Percentiles rank a stretch among this genome's conserved stretches.
phyloP scores from a whole-genome alignment of 2,797 vertebrate species.

The Neosalanx taihuensis region DNA sequence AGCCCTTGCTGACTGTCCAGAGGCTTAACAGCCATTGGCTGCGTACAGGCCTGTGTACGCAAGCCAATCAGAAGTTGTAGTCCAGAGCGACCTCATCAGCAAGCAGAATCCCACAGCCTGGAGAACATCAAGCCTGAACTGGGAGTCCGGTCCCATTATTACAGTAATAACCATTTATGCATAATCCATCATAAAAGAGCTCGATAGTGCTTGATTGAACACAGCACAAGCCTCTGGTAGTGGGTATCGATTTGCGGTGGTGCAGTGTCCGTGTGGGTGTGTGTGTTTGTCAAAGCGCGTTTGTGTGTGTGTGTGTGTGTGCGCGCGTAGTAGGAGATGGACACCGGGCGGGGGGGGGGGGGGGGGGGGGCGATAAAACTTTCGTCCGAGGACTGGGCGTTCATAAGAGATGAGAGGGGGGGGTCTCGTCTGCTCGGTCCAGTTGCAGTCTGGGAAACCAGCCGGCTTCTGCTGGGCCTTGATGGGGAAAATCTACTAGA shows the following conservation, averaged over 20 bases:
- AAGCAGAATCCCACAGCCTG: neutral
- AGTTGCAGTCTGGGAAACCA: conserved; percentile 11
- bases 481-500: neutral
- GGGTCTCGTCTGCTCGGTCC: neutral
- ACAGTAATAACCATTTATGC: conserved; percentile 26
- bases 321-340: neutral
- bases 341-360: neutral
- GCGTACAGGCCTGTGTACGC: neutral
- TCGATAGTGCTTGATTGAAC: conserved; percentile 12
- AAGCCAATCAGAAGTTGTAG: neutral
- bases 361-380: conserved; percentile 25
- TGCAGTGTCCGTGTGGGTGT: conserved; percentile 13
- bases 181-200: conserved; percentile 20
- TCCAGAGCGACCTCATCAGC: neutral
- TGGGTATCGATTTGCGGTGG: conserved; percentile 28
- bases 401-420: neutral
- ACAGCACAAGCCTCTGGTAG: neutral
- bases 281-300: no score
- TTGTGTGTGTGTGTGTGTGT: no score
- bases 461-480: neutral
- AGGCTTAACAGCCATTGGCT: no score
- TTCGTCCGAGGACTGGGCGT: conserved; percentile 12
- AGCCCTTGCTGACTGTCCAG: no score
- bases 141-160: conserved; percentile 14
- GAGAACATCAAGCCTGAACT: neutral